These are phyloP conservation scores for Acronicta alni DNA, from an alignment of 2,888 invertebrate genomes.

Conservation along the genomic window DNA sequence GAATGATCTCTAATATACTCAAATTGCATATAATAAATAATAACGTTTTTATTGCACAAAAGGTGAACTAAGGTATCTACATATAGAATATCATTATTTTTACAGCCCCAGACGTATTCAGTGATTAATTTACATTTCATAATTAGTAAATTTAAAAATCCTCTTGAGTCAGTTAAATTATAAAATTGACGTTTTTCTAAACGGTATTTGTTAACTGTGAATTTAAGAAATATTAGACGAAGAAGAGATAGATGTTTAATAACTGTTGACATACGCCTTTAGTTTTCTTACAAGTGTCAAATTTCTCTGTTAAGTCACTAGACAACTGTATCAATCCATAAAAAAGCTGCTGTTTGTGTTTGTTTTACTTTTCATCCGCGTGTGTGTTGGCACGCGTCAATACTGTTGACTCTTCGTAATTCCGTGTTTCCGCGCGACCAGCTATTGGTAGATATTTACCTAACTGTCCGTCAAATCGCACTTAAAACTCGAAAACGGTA, in stretches of 20 bases:
- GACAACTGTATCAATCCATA: constrained; percentile 57
- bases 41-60: no score
- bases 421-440: constrained; percentile 69
- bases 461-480: constrained; percentile 78
- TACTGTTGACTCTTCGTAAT: constrained; percentile 66
- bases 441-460: constrained; percentile 74
- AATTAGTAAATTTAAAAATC: no score
- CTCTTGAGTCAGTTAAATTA: no score
- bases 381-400: constrained; percentile 57
- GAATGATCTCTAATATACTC: neutral
- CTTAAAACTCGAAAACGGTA: constrained; percentile 74
- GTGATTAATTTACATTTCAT: no score
- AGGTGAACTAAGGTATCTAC: no score
- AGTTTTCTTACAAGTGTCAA: constrained; percentile 44
- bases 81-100: no score
- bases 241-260: constrained; percentile 16
- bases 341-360: constrained; percentile 41
- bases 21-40: no score
- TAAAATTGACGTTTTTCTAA: neutral
- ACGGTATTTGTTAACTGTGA: constrained; percentile 37
- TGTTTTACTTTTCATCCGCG: constrained; percentile 44
- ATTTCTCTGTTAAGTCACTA: constrained; percentile 47
- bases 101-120: no score
- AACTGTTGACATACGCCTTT: constrained; percentile 33
- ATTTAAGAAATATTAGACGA: constrained; percentile 44